phyloP scores from a whole-genome alignment of 53 echinoderm and acorn worm genomes.

The Apostichopus leukothele region DNA sequence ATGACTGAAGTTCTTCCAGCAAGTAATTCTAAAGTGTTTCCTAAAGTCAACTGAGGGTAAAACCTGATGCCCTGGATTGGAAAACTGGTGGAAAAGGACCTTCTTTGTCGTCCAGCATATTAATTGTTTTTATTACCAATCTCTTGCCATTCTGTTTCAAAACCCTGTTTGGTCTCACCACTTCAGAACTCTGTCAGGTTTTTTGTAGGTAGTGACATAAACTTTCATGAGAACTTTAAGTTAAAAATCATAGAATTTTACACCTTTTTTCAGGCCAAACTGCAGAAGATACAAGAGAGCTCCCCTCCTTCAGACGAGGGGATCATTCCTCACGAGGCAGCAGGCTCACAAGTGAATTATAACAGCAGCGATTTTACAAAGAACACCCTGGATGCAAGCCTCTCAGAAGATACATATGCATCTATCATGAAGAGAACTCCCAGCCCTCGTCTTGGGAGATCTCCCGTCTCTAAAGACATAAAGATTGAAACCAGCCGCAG shows the following conservation, averaged over 20 bases:
- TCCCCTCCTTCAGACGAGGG: background rate
- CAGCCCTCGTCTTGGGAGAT: slow-evolving; percentile 51
- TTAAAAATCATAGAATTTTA: background rate
- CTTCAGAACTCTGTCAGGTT: too few species aligned
- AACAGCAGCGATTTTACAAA: slow-evolving; percentile 31
- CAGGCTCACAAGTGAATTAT: background rate
- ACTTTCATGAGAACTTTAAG: too few species aligned
- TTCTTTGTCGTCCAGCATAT: too few species aligned
- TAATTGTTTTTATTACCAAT: too few species aligned
- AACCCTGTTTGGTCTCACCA: too few species aligned
- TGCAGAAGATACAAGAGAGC: slow-evolving; percentile 35
- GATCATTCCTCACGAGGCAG: background rate
- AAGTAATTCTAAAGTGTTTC: too few species aligned
- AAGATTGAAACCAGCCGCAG: background rate
- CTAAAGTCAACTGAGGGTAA: too few species aligned
- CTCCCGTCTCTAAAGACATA: slow-evolving; percentile 4
- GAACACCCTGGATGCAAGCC: slow-evolving; percentile 23
- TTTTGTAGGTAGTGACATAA: background rate
- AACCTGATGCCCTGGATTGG: too few species aligned
- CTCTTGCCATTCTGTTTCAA: too few species aligned
- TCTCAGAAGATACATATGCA: slow-evolving; percentile 40
- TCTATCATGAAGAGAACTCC: slow-evolving; percentile 58
- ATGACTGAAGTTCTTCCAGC: too few species aligned
- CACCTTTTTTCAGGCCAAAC: background rate
- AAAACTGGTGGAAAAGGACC: too few species aligned